A percentile compares a stretch with the other conserved stretches of the same genome.
Evolutionary conservation across 2,888 invertebrate species (phyloP).

Genomic region (Alloscopus bannaensis): DNA sequence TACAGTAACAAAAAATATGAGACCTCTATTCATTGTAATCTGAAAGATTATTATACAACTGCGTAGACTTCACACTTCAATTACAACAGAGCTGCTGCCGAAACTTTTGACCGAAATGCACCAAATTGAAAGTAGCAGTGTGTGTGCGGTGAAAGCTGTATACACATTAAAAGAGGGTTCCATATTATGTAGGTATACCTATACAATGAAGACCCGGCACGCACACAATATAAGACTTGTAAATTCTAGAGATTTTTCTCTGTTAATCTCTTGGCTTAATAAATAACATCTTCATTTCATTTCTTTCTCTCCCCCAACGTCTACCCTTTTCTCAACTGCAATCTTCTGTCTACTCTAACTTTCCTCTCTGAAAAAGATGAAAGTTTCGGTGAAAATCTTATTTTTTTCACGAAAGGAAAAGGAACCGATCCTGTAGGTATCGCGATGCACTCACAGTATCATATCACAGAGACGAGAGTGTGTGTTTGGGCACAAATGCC

Average conservation of each 20-base stretch:
- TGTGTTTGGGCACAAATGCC: conserved; percentile 37
- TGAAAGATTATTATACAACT: not conserved
- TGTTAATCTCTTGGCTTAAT: conserved; percentile 61
- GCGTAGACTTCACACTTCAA: not conserved
- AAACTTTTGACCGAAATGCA: not conserved
- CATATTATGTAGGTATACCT: too few species aligned
- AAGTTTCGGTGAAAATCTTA: conserved; percentile 32
- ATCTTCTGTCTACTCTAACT: conserved; percentile 22
- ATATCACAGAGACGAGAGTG: too few species aligned
- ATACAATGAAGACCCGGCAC: conserved; percentile 2
- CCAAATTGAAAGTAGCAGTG: too few species aligned
- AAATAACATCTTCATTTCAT: conserved; percentile 61
- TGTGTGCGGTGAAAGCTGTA: too few species aligned
- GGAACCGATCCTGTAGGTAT: too few species aligned
- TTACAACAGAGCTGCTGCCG: not conserved
- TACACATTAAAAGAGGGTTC: too few species aligned
- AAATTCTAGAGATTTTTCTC: conserved; percentile 53
- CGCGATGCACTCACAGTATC: too few species aligned
- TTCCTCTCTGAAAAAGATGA: conserved; percentile 22
- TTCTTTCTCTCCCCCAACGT: conserved; percentile 34
- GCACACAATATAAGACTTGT: conserved; percentile 18
- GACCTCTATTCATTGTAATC: not conserved
- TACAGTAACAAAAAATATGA: conserved; percentile 1
- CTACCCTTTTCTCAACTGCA: conserved; percentile 32
- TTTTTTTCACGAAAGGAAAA: conserved; percentile 46